A percentile compares a stretch with the other conserved stretches of the same genome.
phyloP scores from a whole-genome alignment of 1,140 invertebrate species.

The Bradynema listronoti region DNA sequence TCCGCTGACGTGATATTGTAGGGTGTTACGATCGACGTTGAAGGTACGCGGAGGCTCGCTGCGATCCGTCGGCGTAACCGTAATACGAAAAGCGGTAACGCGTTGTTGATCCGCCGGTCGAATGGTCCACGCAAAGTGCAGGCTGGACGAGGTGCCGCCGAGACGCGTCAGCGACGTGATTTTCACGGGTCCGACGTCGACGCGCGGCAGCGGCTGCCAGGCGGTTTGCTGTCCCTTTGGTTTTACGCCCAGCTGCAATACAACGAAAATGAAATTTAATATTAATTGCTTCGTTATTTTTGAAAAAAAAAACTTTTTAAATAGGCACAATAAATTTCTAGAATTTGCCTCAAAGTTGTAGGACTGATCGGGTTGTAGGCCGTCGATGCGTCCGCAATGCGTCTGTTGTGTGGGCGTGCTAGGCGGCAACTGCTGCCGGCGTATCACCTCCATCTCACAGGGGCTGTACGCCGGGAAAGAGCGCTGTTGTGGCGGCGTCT shows the following conservation, averaged over 20 bases:
- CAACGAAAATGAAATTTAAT: too few relatives aligned
- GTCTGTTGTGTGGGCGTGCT: constrained; percentile 39
- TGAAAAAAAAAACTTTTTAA: too few relatives aligned
- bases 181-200: constrained; percentile 22
- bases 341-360: constrained; percentile 47
- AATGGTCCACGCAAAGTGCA: constrained; percentile 49
- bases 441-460: constrained; percentile 44
- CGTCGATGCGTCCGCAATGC: constrained; percentile 54
- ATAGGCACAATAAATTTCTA: too few relatives aligned
- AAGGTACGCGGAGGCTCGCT: constrained; percentile 44
- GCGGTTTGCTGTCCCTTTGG: too few relatives aligned
- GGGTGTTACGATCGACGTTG: constrained; percentile 51
- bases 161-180: constrained; percentile 42
- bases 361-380: constrained; percentile 41
- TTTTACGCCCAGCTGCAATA: too few relatives aligned
- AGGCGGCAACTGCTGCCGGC: constrained; percentile 51
- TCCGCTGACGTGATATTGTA: constrained; percentile 50
- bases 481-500: constrained; percentile 33
- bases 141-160: constrained; percentile 39
- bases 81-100: constrained; percentile 51
- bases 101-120: constrained; percentile 38
- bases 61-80: constrained; percentile 47
- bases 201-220: not conserved
- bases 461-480: constrained; percentile 56
- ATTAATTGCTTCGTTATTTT: too few relatives aligned